Base-by-base conservation (phyloP, 2,888 invertebrate species). In the Xestia ashworthii region DNA sequence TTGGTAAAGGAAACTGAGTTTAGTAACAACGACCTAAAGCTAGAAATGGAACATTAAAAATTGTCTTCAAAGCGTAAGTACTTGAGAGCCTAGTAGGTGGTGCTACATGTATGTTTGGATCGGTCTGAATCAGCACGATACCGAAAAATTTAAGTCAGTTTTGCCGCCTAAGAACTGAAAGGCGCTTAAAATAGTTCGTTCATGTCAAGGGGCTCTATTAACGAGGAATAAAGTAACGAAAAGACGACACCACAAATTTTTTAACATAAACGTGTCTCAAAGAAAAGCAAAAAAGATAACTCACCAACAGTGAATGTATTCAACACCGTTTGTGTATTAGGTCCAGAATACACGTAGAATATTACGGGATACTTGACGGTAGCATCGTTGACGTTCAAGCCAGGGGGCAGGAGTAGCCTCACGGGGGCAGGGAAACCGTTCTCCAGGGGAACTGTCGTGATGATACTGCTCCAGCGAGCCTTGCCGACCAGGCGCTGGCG, bases 321-420 rank as follows among this genome's bases (percentile, higher is more conserved):
- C 11, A 95, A 97, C 0, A 99, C 98, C 46, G 97, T 97, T 84
- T 98, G 98, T 0, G 98, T 98, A 84, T 98, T 98, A 8, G 99
- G 99, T 0, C 99, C 99, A 0, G 98, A 99, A 93, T 99, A 98
- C 93, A 98, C 98, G 84, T 98, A 97, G 86, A 98, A 98, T 32
- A 98, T 96, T 94, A 98, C 93, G 0, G 98, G 98, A 91, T 98
- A 98, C 75, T 97, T 97, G 3, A 94, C 95, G 1, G 85, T 89
- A 11, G 91, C 92, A 81, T 97, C 97, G 84, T 97, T 96, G 64
- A 97, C 93, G 89, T 98, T 95, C 48, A 98, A 95, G 48, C 97
- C 97, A 0, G 98, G 98, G 0, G 98, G 98, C 71, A 98, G 92
- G 75, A 97, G 94, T 25, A 98, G 92, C 74, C 98, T 96, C 0